Conservation (phyloP, 2,888 invertebrate species). For the Polia nebulosa region DNA sequence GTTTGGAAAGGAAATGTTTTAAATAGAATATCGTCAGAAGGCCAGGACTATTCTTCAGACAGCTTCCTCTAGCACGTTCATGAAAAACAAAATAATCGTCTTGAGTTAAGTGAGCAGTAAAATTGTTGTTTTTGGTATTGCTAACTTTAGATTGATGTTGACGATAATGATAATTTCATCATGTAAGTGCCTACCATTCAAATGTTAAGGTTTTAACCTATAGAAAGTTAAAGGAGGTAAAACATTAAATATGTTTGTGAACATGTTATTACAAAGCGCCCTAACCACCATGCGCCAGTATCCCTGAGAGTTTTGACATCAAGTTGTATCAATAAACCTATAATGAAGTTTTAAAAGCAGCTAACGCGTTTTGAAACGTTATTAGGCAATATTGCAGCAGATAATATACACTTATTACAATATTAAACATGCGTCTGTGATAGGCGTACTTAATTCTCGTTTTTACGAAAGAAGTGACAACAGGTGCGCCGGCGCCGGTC, state of each 20-base stretch:
- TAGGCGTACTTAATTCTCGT: conserved; percentile 12
- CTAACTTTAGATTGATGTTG: conserved; percentile 5
- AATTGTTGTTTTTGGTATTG: not conserved
- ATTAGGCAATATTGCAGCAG: conserved; percentile 36
- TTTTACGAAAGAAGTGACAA: conserved; percentile 37
- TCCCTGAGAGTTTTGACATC: conserved; percentile 50
- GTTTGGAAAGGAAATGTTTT: not conserved
- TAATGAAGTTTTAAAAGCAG: conserved; percentile 51
- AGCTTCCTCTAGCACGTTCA: not conserved
- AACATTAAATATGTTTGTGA: conserved; percentile 21
- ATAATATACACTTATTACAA: conserved; percentile 55
- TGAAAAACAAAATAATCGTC: not conserved
- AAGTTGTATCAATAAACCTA: conserved; percentile 47
- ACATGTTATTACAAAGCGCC: conserved; percentile 16
- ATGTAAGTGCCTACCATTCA: not conserved
- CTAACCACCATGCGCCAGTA: conserved; percentile 27
- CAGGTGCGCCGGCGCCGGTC: conserved; percentile 1
- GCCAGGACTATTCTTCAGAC: not conserved
- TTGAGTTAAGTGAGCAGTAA: not conserved
- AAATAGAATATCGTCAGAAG: not conserved
- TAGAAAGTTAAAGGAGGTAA: conserved; percentile 17
- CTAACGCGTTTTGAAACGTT: conserved; percentile 37
- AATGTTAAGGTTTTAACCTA: conserved; percentile 22
- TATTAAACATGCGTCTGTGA: conserved; percentile 38
- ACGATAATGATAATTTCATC: conserved; percentile 3